Percentiles rank a stretch among this genome's conserved stretches.
Conservation (phyloP, 2,113 vertebrate species). For the Corythornis vintsioides region DNA sequence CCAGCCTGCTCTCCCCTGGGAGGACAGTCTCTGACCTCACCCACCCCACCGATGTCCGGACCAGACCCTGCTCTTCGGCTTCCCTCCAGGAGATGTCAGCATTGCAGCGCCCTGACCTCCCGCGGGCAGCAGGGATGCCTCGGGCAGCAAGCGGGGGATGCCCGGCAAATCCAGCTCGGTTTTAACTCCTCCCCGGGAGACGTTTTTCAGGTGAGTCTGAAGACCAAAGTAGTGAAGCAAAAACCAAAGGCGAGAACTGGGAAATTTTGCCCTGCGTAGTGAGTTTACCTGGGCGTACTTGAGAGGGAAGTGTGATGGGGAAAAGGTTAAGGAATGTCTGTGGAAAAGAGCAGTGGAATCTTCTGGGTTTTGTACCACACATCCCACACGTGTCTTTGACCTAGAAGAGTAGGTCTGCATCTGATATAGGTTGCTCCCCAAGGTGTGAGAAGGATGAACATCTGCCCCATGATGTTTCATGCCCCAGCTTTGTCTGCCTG, state of each 20-base stretch:
- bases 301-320: not conserved
- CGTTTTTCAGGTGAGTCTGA: too few species aligned
- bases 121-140: not conserved
- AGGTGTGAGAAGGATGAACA: not conserved
- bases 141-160: fast-evolving
- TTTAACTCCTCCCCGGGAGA: too few species aligned
- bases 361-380: not conserved
- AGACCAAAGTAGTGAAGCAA: not conserved
- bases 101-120: not conserved
- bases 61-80: not conserved
- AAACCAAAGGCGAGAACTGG: not conserved
- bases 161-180: fast-evolving
- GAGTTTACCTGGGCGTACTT: not conserved
- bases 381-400: not conserved
- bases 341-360: not conserved
- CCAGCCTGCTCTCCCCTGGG: not conserved
- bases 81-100: slow-evolving; percentile 59
- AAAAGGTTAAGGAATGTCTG: not conserved
- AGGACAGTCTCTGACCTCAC: fast-evolving
- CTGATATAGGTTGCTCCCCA: not conserved
- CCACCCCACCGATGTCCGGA: fast-evolving
- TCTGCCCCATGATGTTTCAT: fast-evolving
- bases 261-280: not conserved
- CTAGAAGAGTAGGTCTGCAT: not conserved
- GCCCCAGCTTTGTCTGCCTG: not conserved